phyloP scores from a whole-genome alignment of 2,888 invertebrate species.

The Apamea crenata region DNA sequence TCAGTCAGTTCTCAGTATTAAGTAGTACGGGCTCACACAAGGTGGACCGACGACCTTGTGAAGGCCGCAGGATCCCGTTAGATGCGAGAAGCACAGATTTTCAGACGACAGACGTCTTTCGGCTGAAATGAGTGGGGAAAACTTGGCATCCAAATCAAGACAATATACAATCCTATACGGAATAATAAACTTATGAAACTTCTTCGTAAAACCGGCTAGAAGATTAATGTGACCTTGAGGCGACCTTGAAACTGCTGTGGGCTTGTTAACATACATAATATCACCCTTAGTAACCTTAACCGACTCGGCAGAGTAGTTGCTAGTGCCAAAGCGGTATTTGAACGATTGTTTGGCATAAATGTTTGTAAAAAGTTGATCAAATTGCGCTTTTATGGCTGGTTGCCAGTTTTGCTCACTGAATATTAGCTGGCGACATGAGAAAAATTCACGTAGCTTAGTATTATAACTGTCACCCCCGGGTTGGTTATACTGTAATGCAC shows the following conservation, averaged over 20 bases:
- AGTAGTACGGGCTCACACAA: not conserved
- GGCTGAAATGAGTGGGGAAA: too few species aligned
- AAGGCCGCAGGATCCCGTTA: too few species aligned
- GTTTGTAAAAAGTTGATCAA: constrained; percentile 43
- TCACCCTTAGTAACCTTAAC: constrained; percentile 16
- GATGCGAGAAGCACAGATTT: too few species aligned
- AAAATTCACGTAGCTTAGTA: constrained; percentile 8
- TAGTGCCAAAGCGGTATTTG: constrained; percentile 18
- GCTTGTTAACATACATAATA: constrained; percentile 37
- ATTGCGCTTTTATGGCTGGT: constrained; percentile 21
- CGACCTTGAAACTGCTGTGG: constrained; percentile 35
- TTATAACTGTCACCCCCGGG: too few species aligned
- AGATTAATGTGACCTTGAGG: constrained; percentile 42
- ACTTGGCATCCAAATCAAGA: constrained; percentile 12
- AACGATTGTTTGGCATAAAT: constrained; percentile 23
- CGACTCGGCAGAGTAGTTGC: constrained; percentile 8
- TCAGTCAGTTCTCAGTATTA: not conserved
- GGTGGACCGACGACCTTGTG: too few species aligned
- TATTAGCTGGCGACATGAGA: constrained; percentile 10
- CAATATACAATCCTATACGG: not conserved
- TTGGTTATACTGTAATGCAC: not conserved
- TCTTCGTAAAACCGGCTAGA: constrained; percentile 32
- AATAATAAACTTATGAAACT: constrained; percentile 21
- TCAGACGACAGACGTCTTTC: too few species aligned
- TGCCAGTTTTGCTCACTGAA: constrained; percentile 38